phyloP scores from a whole-genome alignment of 2,888 invertebrate species.

The Cheilosia urbana region DNA sequence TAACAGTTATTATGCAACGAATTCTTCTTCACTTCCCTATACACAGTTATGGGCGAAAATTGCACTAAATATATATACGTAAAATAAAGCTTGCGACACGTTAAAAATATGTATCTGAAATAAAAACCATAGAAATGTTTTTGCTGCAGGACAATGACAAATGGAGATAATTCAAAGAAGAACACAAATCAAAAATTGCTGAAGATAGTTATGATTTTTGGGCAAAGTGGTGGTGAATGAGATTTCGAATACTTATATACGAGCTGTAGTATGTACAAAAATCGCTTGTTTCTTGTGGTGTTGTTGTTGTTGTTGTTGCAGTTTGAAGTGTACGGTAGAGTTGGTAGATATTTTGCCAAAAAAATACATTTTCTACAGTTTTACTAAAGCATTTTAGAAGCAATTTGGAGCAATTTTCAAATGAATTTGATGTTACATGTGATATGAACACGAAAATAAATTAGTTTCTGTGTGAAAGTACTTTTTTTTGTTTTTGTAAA shows the following conservation, averaged over 20 bases:
- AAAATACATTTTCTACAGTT: conserved; percentile 1
- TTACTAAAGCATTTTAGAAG: conserved; percentile 18
- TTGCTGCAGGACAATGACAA: not conserved
- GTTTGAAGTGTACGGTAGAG: conserved; percentile 1
- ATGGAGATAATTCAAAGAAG: conserved; percentile 7
- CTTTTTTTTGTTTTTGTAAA: conserved; percentile 13
- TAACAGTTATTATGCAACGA: conserved; percentile 74
- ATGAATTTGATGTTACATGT: conserved; percentile 52
- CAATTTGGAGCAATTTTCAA: conserved; percentile 30
- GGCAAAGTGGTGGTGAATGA: conserved; percentile 36
- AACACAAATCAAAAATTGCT: conserved; percentile 15
- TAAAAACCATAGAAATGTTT: conserved; percentile 15
- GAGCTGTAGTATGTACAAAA: conserved; percentile 41
- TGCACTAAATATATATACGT: conserved; percentile 55
- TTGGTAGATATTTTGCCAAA: not conserved
- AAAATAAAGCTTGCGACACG: conserved; percentile 21
- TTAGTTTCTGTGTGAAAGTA: conserved; percentile 55
- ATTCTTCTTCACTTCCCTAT: conserved; percentile 64
- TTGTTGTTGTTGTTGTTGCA: conserved; percentile 47
- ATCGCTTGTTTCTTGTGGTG: conserved; percentile 51
- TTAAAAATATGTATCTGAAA: conserved; percentile 34
- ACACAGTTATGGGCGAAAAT: conserved; percentile 40
- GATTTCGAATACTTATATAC: not conserved
- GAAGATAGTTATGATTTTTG: conserved; percentile 36
- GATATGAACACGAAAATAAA: conserved; percentile 64